Evolutionary conservation across 2,113 vertebrate genomes (phyloP).

Genomic region (Perca schrenkii): DNA sequence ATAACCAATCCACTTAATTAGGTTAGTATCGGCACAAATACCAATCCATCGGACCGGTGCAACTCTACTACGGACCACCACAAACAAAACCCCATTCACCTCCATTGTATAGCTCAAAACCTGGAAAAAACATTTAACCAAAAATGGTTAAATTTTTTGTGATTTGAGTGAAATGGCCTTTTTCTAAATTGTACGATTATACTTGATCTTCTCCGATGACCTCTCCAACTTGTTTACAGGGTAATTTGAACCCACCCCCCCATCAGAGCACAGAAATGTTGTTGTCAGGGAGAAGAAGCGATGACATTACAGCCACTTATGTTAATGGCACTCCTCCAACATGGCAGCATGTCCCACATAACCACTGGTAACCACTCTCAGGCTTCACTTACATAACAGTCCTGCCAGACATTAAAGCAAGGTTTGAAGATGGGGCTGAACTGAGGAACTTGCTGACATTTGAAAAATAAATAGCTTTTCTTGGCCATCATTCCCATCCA

Average conservation of each 20-base stretch:
- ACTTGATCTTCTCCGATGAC: not conserved
- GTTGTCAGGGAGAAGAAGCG: slow-evolving; percentile 45
- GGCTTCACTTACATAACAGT: slow-evolving; percentile 16
- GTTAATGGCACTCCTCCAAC: slow-evolving; percentile 31
- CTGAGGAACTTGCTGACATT: not conserved
- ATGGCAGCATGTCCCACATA: slow-evolving; percentile 32
- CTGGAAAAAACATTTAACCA: not conserved
- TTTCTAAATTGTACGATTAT: slow-evolving; percentile 2
- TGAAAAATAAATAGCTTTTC: not conserved
- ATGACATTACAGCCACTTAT: slow-evolving; percentile 35
- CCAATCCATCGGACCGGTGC: not conserved
- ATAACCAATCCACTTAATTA: not conserved
- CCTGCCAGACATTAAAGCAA: not conserved
- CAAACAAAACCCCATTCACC: not conserved
- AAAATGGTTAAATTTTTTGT: not conserved
- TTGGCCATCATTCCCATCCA: too few relatives aligned
- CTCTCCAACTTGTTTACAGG: slow-evolving; percentile 43
- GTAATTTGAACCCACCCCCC: slow-evolving; percentile 13
- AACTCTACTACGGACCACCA: not conserved
- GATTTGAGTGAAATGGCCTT: not conserved
- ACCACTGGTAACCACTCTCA: not conserved
- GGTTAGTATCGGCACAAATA: not conserved
- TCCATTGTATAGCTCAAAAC: not conserved
- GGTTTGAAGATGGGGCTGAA: not conserved
- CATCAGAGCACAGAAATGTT: slow-evolving; percentile 30